Evolutionary conservation across 2,888 invertebrate species (phyloP).

Genomic region (Dusona sp.): DNA sequence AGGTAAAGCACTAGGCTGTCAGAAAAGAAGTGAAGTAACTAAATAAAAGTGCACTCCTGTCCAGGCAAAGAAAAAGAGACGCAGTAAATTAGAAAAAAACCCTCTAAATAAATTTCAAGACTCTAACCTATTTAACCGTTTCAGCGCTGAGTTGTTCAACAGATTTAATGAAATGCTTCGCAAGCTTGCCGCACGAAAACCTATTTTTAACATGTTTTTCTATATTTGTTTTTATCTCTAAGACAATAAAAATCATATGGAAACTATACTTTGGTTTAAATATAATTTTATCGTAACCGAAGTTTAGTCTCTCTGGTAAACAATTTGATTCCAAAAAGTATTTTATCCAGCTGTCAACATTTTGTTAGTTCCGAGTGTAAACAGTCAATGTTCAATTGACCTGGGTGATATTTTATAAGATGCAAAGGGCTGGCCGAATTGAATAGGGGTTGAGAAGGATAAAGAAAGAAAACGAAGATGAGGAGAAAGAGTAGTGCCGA

Average conservation of each 20-base stretch:
- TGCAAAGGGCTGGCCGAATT: slow-evolving; percentile 29
- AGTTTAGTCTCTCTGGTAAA: background rate
- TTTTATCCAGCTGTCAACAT: slow-evolving; percentile 46
- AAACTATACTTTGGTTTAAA: background rate
- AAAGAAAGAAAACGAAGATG: slow-evolving; percentile 62
- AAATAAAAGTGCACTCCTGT: slow-evolving; percentile 6
- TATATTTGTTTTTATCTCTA: background rate
- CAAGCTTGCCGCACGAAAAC: background rate
- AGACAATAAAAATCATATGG: too few relatives aligned
- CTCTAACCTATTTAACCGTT: background rate
- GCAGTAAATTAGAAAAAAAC: background rate
- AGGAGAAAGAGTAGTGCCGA: slow-evolving; percentile 43
- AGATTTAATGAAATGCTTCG: background rate
- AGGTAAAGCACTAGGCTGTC: slow-evolving; percentile 44
- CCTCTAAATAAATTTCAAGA: background rate
- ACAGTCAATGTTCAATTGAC: slow-evolving; percentile 81
- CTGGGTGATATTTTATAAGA: slow-evolving; percentile 63
- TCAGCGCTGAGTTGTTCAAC: background rate
- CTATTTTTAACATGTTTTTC: background rate
- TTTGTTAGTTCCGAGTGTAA: slow-evolving; percentile 76
- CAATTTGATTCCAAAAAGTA: slow-evolving; percentile 15
- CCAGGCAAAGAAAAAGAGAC: background rate
- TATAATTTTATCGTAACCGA: background rate
- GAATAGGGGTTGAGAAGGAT: slow-evolving; percentile 46
- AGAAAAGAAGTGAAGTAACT: slow-evolving; percentile 10